Evolutionary conservation across 2,113 vertebrate species (phyloP).

Genomic region (Erythrolamprus reginae): DNA sequence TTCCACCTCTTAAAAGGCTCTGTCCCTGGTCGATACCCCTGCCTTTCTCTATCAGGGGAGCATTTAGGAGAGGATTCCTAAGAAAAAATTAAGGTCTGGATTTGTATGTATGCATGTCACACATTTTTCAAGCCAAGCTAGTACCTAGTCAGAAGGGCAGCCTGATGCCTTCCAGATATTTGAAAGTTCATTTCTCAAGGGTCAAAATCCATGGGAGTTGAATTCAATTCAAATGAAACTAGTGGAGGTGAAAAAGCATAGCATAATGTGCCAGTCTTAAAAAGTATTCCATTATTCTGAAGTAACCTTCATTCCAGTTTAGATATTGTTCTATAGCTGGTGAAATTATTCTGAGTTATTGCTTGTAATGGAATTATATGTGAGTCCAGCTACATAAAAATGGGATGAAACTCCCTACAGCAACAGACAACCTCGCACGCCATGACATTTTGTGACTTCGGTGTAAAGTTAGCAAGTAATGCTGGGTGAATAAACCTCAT

Average conservation of each 20-base stretch:
- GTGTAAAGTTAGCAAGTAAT: conserved; percentile 13
- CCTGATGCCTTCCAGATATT: not conserved
- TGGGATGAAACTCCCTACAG: not conserved
- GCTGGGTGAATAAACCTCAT: not conserved
- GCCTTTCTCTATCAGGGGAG: not conserved
- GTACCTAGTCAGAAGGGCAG: not conserved
- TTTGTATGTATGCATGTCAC: not conserved
- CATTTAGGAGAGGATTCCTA: not conserved
- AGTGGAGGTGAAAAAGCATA: not conserved
- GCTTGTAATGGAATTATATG: not conserved
- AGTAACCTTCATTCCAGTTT: conserved; percentile 39
- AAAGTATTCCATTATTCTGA: conserved; percentile 42
- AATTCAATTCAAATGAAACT: not conserved
- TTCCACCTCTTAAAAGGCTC: not conserved
- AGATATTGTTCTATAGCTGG: conserved; percentile 29
- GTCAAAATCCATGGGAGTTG: not conserved
- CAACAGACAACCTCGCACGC: not conserved
- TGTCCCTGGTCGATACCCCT: not conserved
- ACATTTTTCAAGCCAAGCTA: not conserved
- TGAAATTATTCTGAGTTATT: conserved; percentile 9
- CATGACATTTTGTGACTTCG: not conserved
- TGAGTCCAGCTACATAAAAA: not conserved
- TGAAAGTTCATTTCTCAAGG: not conserved
- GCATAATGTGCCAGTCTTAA: conserved; percentile 13
- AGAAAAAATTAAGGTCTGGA: not conserved